Percentiles rank a stretch among this genome's conserved stretches.
These are phyloP conservation scores for Sebastiscus albofasciatus DNA, from an alignment of 2,797 vertebrate genomes.

Conservation along the genomic window DNA sequence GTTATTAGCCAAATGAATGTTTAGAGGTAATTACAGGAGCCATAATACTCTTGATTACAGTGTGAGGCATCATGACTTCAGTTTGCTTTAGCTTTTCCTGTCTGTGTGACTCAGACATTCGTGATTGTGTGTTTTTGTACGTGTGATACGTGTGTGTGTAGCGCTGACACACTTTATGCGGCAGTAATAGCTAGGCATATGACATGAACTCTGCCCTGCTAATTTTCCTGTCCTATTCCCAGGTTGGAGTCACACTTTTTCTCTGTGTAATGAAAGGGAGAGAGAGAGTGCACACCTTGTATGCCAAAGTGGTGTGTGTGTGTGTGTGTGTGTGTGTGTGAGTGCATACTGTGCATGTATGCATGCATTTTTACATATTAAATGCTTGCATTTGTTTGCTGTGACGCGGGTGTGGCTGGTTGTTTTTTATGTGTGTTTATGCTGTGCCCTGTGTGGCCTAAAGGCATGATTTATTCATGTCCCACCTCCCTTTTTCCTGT, in stretches of 20 bases:
- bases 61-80: conserved; percentile 58
- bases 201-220: conserved; percentile 50
- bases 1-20: conserved; percentile 74
- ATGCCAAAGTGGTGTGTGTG: not conserved
- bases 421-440: conserved; percentile 39
- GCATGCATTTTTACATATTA: not conserved
- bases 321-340: not conserved
- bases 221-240: conserved; percentile 29
- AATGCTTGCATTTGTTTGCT: conserved; percentile 12
- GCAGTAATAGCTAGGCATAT: conserved; percentile 16
- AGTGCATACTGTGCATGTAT: not conserved
- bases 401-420: not conserved
- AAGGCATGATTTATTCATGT: conserved; percentile 69
- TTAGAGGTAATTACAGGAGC: conserved; percentile 69
- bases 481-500: conserved; percentile 51
- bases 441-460: conserved; percentile 52
- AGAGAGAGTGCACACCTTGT: not conserved
- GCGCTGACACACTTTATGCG: conserved; percentile 22
- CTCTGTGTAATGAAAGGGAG: conserved; percentile 1
- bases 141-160: not conserved
- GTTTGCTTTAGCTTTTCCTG: conserved; percentile 64
- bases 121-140: conserved; percentile 17
- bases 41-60: conserved; percentile 69
- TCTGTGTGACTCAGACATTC: conserved; percentile 57
- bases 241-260: conserved; percentile 24